Conservation (phyloP, 1,140 invertebrate genomes). For the Micrasema longulum region DNA sequence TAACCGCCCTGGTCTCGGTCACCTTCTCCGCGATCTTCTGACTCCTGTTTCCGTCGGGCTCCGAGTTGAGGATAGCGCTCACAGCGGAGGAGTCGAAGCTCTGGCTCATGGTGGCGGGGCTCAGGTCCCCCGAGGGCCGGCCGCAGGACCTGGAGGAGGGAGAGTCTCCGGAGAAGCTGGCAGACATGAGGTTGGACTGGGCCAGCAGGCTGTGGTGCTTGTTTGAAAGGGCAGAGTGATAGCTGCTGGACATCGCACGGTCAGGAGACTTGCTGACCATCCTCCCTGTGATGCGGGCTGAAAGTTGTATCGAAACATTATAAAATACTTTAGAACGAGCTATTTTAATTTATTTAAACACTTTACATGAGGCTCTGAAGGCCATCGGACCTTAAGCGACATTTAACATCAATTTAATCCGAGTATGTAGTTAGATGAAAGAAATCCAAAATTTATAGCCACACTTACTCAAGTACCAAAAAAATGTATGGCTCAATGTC, state of each 20-base stretch:
- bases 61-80: conserved; percentile 34
- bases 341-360: no score
- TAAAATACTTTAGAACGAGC: no score
- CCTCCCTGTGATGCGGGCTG: conserved; percentile 63
- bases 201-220: conserved; percentile 57
- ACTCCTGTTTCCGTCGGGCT: conserved; percentile 5
- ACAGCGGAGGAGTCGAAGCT: conserved; percentile 59
- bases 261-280: conserved; percentile 76
- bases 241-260: conserved; percentile 75
- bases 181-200: conserved; percentile 54
- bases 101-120: conserved; percentile 58
- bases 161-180: conserved; percentile 58
- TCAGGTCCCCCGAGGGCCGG: conserved; percentile 34
- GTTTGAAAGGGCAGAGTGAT: conserved; percentile 65
- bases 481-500: no score
- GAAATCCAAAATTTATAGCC: background rate
- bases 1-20: background rate
- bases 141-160: conserved; percentile 46
- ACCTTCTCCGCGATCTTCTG: no score
- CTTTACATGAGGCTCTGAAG: no score
- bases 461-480: no score
- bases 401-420: background rate
- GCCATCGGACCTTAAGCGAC: no score
- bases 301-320: conserved; percentile 50
- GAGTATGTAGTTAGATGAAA: no score